A percentile compares a stretch with the other conserved stretches of the same genome.
These are phyloP conservation scores for Vireo altiloquus DNA, from an alignment of 2,113 vertebrate species.

Conservation along the genomic window DNA sequence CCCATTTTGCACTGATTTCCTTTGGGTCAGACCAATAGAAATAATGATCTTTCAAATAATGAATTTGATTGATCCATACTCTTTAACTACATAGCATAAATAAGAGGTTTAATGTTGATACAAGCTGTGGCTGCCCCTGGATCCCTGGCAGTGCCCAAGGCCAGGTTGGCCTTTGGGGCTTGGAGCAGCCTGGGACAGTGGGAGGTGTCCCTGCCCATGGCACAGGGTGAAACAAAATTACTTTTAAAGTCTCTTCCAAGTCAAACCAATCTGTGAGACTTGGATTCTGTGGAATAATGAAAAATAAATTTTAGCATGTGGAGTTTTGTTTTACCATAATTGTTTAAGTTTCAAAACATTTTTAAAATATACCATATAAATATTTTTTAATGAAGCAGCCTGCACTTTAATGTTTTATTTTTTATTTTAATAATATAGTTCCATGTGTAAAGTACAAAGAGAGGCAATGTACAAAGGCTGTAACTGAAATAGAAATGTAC, in stretches of 20 bases:
- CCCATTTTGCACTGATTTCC: not conserved
- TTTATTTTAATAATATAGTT: not conserved
- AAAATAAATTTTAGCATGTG: not conserved
- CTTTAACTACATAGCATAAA: not conserved
- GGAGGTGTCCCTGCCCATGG: not conserved
- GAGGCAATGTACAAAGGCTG: not conserved
- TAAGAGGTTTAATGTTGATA: not conserved
- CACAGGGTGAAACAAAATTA: too few species aligned
- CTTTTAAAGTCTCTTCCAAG: not conserved
- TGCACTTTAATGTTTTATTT: not conserved
- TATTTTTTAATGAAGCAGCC: not conserved
- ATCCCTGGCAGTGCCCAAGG: not conserved
- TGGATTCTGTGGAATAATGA: not conserved
- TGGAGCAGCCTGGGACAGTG: not conserved
- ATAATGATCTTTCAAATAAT: not conserved
- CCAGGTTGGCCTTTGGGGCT: fast-evolving
- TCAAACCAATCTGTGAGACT: not conserved
- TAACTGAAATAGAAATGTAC: conserved; percentile 30
- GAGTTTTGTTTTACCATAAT: not conserved
- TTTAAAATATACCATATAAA: not conserved
- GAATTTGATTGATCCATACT: not conserved
- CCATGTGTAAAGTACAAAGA: conserved; percentile 15
- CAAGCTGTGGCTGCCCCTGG: not conserved
- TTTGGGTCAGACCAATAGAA: not conserved
- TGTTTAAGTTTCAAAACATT: not conserved